phyloP scores from a whole-genome alignment of 2,888 invertebrate genomes.

The Drosophila dives region DNA sequence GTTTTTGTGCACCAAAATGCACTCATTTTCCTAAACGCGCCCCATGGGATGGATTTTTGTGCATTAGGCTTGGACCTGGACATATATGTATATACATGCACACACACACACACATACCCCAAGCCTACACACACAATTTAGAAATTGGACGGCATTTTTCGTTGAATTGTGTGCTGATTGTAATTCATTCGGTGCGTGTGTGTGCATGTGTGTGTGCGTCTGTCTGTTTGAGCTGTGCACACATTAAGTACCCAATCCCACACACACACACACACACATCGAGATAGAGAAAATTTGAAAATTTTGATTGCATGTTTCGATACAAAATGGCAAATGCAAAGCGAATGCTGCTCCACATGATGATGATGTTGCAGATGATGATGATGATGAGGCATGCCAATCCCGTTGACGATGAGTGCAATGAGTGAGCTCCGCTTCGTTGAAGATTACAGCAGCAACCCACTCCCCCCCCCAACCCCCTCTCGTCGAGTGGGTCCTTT shows the following conservation, averaged over 20 bases:
- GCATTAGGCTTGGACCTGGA: slow-evolving; percentile 6
- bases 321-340: slow-evolving; percentile 80
- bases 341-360: slow-evolving; percentile 19
- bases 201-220: slow-evolving; percentile 62
- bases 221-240: slow-evolving; percentile 64
- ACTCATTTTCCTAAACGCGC: slow-evolving; percentile 79
- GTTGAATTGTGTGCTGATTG: slow-evolving; percentile 82
- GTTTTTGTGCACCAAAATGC: slow-evolving; percentile 78
- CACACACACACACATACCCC: neutral
- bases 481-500: neutral
- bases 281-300: slow-evolving; percentile 76
- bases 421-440: slow-evolving; percentile 34
- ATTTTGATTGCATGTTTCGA: slow-evolving; percentile 83
- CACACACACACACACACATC: slow-evolving; percentile 27
- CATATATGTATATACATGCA: neutral
- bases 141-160: slow-evolving; percentile 81
- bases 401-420: slow-evolving; percentile 63
- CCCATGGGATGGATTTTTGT: slow-evolving; percentile 49
- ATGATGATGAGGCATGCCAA: slow-evolving; percentile 79
- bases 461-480: neutral
- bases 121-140: slow-evolving; percentile 65
- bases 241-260: slow-evolving; percentile 24
- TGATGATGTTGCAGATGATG: slow-evolving; percentile 4
- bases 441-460: slow-evolving; percentile 45
- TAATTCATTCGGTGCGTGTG: slow-evolving; percentile 76